Conservation (phyloP, 1,140 invertebrate species). For the Orchesella cincta region DNA sequence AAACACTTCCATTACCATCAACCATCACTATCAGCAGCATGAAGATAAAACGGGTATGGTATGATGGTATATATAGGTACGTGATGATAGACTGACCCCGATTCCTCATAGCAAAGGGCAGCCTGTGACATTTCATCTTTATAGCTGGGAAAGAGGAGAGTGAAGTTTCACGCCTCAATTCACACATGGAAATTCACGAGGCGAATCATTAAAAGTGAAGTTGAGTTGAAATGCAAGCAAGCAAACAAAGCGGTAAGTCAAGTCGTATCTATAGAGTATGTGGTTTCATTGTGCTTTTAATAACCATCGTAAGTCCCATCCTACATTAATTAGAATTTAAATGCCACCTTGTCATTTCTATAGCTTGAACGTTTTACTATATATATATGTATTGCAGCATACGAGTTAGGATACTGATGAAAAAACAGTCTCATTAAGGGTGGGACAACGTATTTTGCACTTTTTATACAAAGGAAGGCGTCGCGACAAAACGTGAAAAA, state of each 20-base stretch:
- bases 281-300: slow-evolving; percentile 29
- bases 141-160: neutral
- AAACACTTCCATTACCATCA: neutral
- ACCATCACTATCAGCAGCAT: neutral
- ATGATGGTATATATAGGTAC: neutral
- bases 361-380: neutral
- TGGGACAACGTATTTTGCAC: slow-evolving; percentile 26
- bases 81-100: slow-evolving; percentile 16
- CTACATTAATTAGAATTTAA: slow-evolving; percentile 29
- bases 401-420: slow-evolving; percentile 7
- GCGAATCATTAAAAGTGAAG: slow-evolving; percentile 15
- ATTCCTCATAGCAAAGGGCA: slow-evolving; percentile 24
- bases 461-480: neutral
- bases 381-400: neutral
- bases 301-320: slow-evolving; percentile 24
- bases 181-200: slow-evolving; percentile 1
- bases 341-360: slow-evolving; percentile 26
- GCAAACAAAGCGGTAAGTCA: neutral
- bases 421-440: slow-evolving; percentile 16
- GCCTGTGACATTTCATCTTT: slow-evolving; percentile 27
- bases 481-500: slow-evolving; percentile 15
- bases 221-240: slow-evolving; percentile 7
- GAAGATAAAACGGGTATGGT: neutral
- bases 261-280: neutral
- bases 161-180: slow-evolving; percentile 21